These are phyloP conservation scores for Camponotus pennsylvanicus DNA, from an alignment of 1,140 invertebrate genomes.

Conservation along the genomic window DNA sequence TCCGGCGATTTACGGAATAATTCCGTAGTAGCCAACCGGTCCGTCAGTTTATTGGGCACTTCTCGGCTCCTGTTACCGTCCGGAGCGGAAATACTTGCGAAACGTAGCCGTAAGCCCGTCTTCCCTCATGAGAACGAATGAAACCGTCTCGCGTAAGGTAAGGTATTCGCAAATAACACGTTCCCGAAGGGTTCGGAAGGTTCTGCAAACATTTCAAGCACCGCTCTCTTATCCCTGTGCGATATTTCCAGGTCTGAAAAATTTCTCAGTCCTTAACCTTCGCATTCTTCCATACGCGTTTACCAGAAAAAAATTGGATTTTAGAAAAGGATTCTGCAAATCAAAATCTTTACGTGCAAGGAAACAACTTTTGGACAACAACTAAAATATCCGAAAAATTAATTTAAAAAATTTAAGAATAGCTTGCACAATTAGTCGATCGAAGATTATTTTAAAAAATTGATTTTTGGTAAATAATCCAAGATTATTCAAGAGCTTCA, in stretches of 20 bases:
- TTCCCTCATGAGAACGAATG: constrained; percentile 72
- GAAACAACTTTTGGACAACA: not conserved
- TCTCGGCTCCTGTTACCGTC: constrained; percentile 54
- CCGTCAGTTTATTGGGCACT: constrained; percentile 67
- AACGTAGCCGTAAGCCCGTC: constrained; percentile 51
- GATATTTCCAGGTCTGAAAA: constrained; percentile 65
- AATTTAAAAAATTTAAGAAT: no score
- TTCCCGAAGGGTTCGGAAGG: constrained; percentile 65
- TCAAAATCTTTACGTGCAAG: no score
- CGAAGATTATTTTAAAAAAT: no score
- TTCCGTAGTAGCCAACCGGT: constrained; percentile 11
- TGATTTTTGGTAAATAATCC: no score
- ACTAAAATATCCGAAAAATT: no score
- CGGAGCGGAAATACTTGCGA: constrained; percentile 66
- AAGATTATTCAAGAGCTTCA: no score
- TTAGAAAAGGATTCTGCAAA: not conserved
- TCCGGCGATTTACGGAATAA: constrained; percentile 19
- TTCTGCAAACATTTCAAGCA: constrained; percentile 73
- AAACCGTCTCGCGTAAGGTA: constrained; percentile 69
- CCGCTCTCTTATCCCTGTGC: constrained; percentile 68
- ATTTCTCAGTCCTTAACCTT: constrained; percentile 31
- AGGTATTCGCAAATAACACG: constrained; percentile 77
- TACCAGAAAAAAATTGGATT: not conserved
- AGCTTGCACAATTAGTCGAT: no score
- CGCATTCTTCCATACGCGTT: constrained; percentile 10